Evolutionary conservation across 2,113 vertebrate species (phyloP).

Genomic region (Raja brachyura): DNA sequence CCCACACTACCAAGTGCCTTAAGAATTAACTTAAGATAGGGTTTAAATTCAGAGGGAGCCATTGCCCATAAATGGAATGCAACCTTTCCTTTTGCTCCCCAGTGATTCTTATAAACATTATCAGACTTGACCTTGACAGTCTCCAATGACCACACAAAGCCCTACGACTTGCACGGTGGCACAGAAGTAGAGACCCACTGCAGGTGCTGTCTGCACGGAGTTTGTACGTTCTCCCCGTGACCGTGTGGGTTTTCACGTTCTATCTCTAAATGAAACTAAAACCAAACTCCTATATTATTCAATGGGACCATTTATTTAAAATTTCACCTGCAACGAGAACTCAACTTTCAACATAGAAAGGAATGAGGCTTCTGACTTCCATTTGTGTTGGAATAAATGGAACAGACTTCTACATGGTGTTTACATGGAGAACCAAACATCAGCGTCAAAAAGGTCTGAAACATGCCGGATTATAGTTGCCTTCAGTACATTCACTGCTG

Average conservation of each 20-base stretch:
- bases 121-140: not conserved
- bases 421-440: not conserved
- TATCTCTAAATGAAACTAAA: too few relatives aligned
- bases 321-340: not conserved
- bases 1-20: not conserved
- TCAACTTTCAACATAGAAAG: not conserved
- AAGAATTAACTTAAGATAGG: not conserved
- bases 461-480: not conserved
- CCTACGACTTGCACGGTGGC: not conserved
- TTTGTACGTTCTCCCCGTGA: too few relatives aligned
- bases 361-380: not conserved
- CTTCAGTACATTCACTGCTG: not conserved
- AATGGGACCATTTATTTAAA: not conserved
- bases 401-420: not conserved
- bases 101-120: not conserved
- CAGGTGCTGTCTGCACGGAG: too few relatives aligned
- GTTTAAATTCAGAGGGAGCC: not conserved
- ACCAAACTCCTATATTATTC: not conserved
- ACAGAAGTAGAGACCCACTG: too few relatives aligned
- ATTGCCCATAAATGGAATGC: not conserved
- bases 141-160: not conserved
- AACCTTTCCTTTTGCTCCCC: not conserved
- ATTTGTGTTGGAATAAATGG: not conserved
- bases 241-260: too few relatives aligned
- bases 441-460: not conserved